These are phyloP conservation scores for Ormyrus nitidulus DNA, from an alignment of 2,888 invertebrate genomes.

Conservation along the genomic window DNA sequence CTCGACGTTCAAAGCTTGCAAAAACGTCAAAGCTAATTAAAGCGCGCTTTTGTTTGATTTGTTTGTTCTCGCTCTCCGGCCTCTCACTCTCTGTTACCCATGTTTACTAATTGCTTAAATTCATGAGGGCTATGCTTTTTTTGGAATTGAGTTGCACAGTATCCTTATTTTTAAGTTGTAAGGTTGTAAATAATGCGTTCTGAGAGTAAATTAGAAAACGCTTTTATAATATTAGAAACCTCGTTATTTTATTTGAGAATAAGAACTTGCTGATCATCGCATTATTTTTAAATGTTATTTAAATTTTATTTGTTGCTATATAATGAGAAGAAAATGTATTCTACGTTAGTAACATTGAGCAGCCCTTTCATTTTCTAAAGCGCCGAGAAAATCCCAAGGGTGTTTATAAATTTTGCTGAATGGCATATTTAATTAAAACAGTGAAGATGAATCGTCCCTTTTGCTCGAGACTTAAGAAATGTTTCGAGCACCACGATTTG, in stretches of 20 bases:
- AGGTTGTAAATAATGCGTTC: too few relatives aligned
- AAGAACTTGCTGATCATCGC: too few relatives aligned
- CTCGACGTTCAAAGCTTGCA: slow-evolving; percentile 42
- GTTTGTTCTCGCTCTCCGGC: background rate
- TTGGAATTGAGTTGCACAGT: too few relatives aligned
- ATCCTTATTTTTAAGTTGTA: too few relatives aligned
- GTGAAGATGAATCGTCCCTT: slow-evolving; percentile 62
- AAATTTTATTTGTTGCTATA: too few relatives aligned
- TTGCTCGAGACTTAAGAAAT: slow-evolving; percentile 31
- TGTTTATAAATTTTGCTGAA: slow-evolving; percentile 61
- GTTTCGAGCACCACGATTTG: background rate
- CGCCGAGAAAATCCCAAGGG: slow-evolving; percentile 17
- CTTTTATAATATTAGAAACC: too few relatives aligned
- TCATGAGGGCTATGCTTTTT: background rate
- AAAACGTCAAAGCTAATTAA: slow-evolving; percentile 53
- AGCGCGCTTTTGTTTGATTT: slow-evolving; percentile 41
- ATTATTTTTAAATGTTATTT: too few relatives aligned
- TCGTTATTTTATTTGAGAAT: too few relatives aligned
- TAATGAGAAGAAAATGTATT: too few relatives aligned
- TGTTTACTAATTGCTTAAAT: slow-evolving; percentile 29
- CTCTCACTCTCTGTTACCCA: background rate
- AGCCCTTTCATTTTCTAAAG: background rate
- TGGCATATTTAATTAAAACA: slow-evolving; percentile 64
- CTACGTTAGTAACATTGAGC: too few relatives aligned
- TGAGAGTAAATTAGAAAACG: too few relatives aligned